Conservation (phyloP, 2,113 vertebrate species). For the Willisornis vidua region DNA sequence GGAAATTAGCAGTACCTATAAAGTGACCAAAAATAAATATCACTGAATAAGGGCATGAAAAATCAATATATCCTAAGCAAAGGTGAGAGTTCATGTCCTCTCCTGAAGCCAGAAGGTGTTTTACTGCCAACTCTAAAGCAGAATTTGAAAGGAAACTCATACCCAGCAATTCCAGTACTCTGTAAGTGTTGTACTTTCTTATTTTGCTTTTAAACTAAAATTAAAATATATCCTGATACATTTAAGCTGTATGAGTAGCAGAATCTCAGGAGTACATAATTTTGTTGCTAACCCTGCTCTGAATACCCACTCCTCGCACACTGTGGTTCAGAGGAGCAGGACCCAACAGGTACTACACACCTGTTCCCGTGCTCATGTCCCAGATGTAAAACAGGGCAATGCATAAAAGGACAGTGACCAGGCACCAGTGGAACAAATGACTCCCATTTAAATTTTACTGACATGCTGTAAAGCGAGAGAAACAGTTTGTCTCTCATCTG, state of each 20-base stretch:
- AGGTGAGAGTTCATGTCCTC: not conserved
- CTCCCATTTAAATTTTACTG: not conserved
- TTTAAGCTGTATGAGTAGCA: not conserved
- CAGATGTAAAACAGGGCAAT: not conserved
- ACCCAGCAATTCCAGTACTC: not conserved
- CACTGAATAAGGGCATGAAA: not conserved
- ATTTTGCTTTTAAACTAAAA: not conserved
- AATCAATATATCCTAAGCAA: not conserved
- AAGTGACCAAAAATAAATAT: not conserved
- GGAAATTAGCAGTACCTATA: not conserved
- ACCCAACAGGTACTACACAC: fast-evolving
- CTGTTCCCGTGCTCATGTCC: not conserved
- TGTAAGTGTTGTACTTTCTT: not conserved
- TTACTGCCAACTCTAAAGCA: not conserved
- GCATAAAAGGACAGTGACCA: not conserved
- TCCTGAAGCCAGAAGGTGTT: not conserved
- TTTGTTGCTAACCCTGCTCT: not conserved
- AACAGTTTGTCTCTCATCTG: not conserved
- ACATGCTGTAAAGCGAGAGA: not conserved
- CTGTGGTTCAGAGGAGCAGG: not conserved
- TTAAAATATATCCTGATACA: not conserved
- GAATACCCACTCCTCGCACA: not conserved
- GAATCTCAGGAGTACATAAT: not conserved
- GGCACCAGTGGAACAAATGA: not conserved
- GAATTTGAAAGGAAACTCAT: not conserved